Evolutionary conservation across 2,113 vertebrate species (phyloP).

Genomic region (Poicephalus gulielmi): DNA sequence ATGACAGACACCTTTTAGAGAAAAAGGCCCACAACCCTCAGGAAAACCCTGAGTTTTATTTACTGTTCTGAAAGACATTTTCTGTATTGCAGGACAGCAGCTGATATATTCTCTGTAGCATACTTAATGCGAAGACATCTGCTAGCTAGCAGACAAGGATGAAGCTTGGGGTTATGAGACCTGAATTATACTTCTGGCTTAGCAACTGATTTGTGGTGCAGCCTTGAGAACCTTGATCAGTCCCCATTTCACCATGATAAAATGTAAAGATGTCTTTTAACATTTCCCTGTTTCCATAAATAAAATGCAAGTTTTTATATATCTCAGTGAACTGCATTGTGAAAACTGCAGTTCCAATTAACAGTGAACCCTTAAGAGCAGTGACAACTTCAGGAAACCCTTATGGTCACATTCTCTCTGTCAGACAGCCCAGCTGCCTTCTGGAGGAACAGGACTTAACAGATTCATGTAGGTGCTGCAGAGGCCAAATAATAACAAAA

Average conservation of each 20-base stretch:
- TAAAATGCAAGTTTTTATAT: not conserved
- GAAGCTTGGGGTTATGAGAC: not conserved
- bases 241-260: not conserved
- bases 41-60: not conserved
- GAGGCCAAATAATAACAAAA: constrained; percentile 39
- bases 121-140: constrained; percentile 26
- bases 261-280: not conserved
- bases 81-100: not conserved
- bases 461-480: constrained; percentile 15
- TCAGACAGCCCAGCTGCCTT: constrained; percentile 26
- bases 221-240: not conserved
- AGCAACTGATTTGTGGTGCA: not conserved
- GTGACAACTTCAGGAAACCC: not conserved
- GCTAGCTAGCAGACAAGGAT: not conserved
- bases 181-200: not conserved
- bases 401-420: not conserved
- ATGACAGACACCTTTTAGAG: not conserved
- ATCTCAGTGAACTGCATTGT: not conserved
- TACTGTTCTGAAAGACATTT: not conserved
- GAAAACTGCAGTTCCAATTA: not conserved
- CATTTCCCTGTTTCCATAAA: not conserved
- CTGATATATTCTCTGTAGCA: not conserved
- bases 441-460: constrained; percentile 32
- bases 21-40: not conserved
- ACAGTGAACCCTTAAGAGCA: not conserved